A percentile compares a stretch with the other conserved stretches of the same genome.
Evolutionary conservation across 2,888 invertebrate genomes (phyloP).

Genomic region (Acronicta alni): DNA sequence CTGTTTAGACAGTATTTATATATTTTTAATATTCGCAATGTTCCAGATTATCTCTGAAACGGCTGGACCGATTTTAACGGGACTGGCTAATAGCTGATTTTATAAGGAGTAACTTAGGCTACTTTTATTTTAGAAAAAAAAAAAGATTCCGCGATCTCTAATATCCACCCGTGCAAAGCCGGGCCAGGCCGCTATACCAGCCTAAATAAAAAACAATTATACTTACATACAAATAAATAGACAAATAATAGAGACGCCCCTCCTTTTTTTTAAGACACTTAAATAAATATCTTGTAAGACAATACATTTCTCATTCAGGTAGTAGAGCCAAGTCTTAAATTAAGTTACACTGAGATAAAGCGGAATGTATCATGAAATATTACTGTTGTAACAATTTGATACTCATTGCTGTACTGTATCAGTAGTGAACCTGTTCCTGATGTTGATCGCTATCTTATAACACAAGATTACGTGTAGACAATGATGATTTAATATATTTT

Average conservation of each 20-base stretch:
- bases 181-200: too few species aligned
- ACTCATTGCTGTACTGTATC: constrained; percentile 42
- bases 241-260: not conserved
- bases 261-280: not conserved
- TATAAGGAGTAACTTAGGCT: too few species aligned
- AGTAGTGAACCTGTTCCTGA: constrained; percentile 38
- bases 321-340: constrained; percentile 36
- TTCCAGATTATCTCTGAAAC: too few species aligned
- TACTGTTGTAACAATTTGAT: constrained; percentile 51
- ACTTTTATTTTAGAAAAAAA: too few species aligned
- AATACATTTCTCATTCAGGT: constrained; percentile 48
- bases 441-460: constrained; percentile 34
- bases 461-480: constrained; percentile 33
- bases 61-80: too few species aligned
- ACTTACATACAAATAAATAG: too few species aligned
- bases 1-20: too few species aligned
- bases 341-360: constrained; percentile 43
- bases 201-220: too few species aligned
- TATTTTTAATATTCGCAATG: too few species aligned
- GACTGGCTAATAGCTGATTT: too few species aligned
- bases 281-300: constrained; percentile 15
- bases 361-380: constrained; percentile 44
- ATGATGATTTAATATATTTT: constrained; percentile 29
- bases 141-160: too few species aligned
- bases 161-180: too few species aligned